phyloP scores from a whole-genome alignment of 2,113 vertebrate species.

The Todiramphus chloris region DNA sequence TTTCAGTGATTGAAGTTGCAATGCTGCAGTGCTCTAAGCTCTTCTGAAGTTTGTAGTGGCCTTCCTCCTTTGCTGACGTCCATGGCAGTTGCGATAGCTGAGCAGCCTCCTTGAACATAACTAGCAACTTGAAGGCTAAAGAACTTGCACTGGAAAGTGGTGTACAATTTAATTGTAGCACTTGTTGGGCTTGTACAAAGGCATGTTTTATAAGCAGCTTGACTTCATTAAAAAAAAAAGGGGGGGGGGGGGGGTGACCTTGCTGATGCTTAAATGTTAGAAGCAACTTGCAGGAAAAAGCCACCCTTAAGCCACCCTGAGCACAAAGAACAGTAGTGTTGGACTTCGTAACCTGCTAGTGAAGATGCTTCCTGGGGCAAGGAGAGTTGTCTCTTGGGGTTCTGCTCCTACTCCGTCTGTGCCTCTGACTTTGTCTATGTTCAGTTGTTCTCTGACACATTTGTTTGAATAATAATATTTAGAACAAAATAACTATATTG shows the following conservation, averaged over 20 bases:
- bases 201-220: background rate
- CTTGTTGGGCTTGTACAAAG: background rate
- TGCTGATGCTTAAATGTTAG: background rate
- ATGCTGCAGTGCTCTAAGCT: too few relatives aligned
- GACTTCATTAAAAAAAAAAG: background rate
- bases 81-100: too few relatives aligned
- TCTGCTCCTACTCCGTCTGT: background rate
- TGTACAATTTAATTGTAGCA: background rate
- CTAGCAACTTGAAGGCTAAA: background rate
- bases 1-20: too few relatives aligned
- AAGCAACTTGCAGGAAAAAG: background rate
- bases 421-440: background rate
- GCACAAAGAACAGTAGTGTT: background rate
- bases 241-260: background rate
- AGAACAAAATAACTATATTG: background rate
- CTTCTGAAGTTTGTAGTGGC: too few relatives aligned
- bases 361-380: background rate
- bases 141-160: background rate
- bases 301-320: too few relatives aligned
- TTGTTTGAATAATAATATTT: background rate
- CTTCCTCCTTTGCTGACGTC: too few relatives aligned
- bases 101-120: too few relatives aligned
- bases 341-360: background rate
- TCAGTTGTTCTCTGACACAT: background rate
- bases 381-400: background rate